A percentile compares a stretch with the other conserved stretches of the same genome.
These are phyloP conservation scores for Exocentrus adspersus DNA, from an alignment of 2,888 invertebrate species.

Conservation along the genomic window DNA sequence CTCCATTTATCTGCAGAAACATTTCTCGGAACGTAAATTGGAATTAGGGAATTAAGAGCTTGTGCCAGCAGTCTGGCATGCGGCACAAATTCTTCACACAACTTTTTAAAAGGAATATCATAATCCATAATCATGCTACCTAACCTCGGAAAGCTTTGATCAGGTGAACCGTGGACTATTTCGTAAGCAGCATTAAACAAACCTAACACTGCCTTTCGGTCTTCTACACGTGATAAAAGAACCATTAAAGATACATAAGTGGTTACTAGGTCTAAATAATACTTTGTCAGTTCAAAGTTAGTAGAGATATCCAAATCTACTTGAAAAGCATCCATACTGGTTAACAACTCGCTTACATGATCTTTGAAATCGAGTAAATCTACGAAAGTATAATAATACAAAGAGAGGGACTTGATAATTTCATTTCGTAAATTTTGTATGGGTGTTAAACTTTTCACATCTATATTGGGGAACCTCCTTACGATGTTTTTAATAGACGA, in stretches of 20 bases:
- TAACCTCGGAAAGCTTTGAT: constrained; percentile 92
- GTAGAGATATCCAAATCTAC: constrained; percentile 93
- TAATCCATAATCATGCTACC: constrained; percentile 99
- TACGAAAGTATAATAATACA: constrained; percentile 99
- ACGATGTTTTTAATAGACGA: constrained; percentile 95
- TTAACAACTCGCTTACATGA: constrained; percentile 88
- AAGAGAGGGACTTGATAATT: constrained; percentile 93
- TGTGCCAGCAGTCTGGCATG: constrained; percentile 88
- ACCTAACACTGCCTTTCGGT: constrained; percentile 95
- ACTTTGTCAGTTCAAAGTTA: constrained; percentile 95
- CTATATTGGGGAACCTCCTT: constrained; percentile 94
- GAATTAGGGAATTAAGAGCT: constrained; percentile 88
- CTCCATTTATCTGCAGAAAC: constrained; percentile 94
- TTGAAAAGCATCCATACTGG: constrained; percentile 97
- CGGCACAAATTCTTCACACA: constrained; percentile 96
- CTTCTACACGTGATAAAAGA: constrained; percentile 96
- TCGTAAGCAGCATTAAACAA: constrained; percentile 98
- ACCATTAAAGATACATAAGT: constrained; percentile 97
- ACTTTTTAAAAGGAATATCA: constrained; percentile 92
- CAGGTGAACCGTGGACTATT: constrained; percentile 87
- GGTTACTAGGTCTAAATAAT: constrained; percentile 93
- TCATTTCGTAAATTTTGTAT: constrained; percentile 90
- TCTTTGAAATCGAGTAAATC: constrained; percentile 98
- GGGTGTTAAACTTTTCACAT: constrained; percentile 89
- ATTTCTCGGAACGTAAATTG: constrained; percentile 90